Base-by-base conservation (phyloP, 2,113 vertebrate genomes). In the Mormyrus lacerda region DNA sequence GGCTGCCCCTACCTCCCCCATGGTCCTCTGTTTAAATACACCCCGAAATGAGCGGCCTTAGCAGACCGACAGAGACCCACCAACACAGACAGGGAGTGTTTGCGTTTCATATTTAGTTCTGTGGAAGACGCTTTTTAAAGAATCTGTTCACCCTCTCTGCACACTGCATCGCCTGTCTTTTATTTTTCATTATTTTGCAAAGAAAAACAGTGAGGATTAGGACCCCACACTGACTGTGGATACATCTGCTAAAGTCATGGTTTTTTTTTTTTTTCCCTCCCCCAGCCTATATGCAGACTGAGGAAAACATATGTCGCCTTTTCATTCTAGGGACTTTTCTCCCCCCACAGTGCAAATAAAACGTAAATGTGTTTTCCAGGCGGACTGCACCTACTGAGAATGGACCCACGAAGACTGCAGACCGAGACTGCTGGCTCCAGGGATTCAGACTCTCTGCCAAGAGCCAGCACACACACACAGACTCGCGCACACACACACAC, bases 221-320 rank as follows among this genome's bases (percentile, higher is more conserved):
- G 83, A 69, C 87, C 61, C 44, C 61, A 48, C 58, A 44, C n/a
- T 31, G 27, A 4, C 24, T 53, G n/a, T n/a, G 86, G 69, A 84
- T 87, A 89, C 92, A 92, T 94, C 93, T 95, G 95, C 90, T 93
- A 90, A 87, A 95, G 90, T 91, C 91, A 94, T 95, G 61, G 85
- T 1, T 85, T 88, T 90, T 88, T 87, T 89, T 87, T 89, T 27
- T 91, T 92, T 91, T 90, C n/a, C 91, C 89, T 42, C 89, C 90
- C 76, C n/a, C 24, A 83, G 88, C 92, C 91, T 93, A 92, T 93
- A 93, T 94, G 92, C 89, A 92, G 93, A 92, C 87, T 39, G 88
- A 90, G 91, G 92, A 93, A 94, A 95, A 94, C 90, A 90, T 39
- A 13, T 31, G 58, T 45, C 53, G 48, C 17, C 65, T 84, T 92